Base-by-base conservation (phyloP, 1,140 invertebrate genomes). In the Ephestia elutella region DNA sequence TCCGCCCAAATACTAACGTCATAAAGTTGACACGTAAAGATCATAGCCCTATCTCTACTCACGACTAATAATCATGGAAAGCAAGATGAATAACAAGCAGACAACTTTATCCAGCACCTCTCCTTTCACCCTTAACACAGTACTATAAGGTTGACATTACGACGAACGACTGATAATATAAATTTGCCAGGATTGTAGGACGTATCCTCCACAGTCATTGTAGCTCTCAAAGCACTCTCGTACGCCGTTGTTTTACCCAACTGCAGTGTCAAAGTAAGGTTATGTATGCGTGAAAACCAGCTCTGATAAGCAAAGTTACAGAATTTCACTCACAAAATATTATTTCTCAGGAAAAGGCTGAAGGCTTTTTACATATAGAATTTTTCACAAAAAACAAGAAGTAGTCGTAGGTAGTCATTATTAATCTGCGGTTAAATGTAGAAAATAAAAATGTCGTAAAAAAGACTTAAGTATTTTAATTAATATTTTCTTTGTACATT, bases 1-100 rank as follows among this genome's bases (percentile, higher is more conserved):
- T 28, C 8, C 8, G 3, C 9, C 30, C 11, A 7, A 32, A 32
- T 11, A 32, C 30, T 11, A 32, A 32, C 32, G 8, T 59, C 38
- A 44, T 44, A 44, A 44, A 44, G 38, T 10, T 44, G 15, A 10
- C 38, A 44, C 15, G 38, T 44, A 44, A 35, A 35, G 38, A n/a
- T 3, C 15, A 15, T 44, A 44, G 38, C 21, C 30, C 50, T 49
- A 60, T 60, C 44, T 54, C 50, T 25, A 49, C 60, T 66, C 63
- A 49, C 57, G 59, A 62, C 60, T 65, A 60, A 59, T 70, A 66
- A 70, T 67, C 60, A 53, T 62, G n/a, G 48, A 61, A 49, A 28
- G 49, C 55, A 55, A 55, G 57, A 63, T 68, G 65, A 65, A 71
- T 71, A 51, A 56, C 57, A 63, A 56, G 49, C n/a, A 18, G 30